phyloP scores from a whole-genome alignment of 2,888 invertebrate genomes.

The Noctuana brunneofusca region DNA sequence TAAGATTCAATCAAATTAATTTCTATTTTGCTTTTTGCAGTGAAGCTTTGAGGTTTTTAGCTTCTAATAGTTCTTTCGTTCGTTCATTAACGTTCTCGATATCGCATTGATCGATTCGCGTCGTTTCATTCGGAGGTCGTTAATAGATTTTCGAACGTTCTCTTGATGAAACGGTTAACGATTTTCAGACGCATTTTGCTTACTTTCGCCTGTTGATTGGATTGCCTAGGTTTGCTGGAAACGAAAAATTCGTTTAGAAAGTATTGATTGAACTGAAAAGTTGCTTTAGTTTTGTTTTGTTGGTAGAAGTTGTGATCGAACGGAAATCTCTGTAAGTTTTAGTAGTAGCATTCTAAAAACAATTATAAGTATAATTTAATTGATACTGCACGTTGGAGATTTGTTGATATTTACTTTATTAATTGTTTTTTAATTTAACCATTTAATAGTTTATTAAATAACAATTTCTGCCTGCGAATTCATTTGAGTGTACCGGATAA shows the following conservation, averaged over 20 bases:
- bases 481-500: too few relatives aligned
- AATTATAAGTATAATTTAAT: too few relatives aligned
- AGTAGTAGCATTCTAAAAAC: too few relatives aligned
- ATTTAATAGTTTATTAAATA: too few relatives aligned
- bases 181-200: constrained; percentile 23
- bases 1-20: too few relatives aligned
- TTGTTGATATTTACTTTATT: too few relatives aligned
- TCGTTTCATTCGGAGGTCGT: constrained; percentile 15
- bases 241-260: constrained; percentile 13
- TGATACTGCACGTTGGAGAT: too few relatives aligned
- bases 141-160: constrained; percentile 31
- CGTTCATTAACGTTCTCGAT: constrained; percentile 30
- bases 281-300: background rate
- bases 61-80: constrained; percentile 15
- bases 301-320: background rate
- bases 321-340: too few relatives aligned
- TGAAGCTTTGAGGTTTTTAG: background rate
- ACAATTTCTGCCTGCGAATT: too few relatives aligned
- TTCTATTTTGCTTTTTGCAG: background rate
- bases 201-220: constrained; percentile 27
- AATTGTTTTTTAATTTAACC: too few relatives aligned
- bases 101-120: constrained; percentile 27
- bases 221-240: constrained; percentile 20
- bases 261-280: background rate
- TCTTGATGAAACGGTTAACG: constrained; percentile 30